Conservation (phyloP, 2,113 vertebrate genomes). For the Bubo bubo region DNA sequence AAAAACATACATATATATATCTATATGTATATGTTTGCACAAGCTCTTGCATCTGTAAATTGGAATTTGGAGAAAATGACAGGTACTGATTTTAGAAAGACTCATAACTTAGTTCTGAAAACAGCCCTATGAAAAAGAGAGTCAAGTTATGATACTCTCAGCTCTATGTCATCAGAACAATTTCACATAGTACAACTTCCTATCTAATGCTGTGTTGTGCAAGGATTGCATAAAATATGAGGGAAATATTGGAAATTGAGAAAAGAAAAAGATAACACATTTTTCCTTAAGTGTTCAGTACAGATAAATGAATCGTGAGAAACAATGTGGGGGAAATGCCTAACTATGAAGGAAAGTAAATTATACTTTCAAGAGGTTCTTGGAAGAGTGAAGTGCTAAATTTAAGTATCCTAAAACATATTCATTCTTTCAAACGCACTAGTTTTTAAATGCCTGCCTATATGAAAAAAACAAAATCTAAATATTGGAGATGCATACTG, state of each 20-base stretch:
- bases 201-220: neutral
- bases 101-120: neutral
- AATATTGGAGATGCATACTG: neutral
- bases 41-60: neutral
- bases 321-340: neutral
- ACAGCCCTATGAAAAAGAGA: neutral
- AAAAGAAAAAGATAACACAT: neutral
- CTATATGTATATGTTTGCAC: neutral
- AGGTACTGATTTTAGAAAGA: neutral
- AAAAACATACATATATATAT: neutral
- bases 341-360: neutral
- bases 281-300: neutral
- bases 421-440: neutral
- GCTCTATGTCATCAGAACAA: neutral
- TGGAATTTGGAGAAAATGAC: neutral
- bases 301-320: neutral
- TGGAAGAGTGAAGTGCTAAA: neutral
- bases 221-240: neutral
- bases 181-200: neutral
- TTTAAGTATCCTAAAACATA: neutral
- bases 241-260: neutral
- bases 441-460: neutral
- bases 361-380: neutral
- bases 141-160: neutral
- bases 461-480: neutral